Evolutionary conservation across 2,797 vertebrate genomes (phyloP).

Genomic region (Acanthurus leucopareius): DNA sequence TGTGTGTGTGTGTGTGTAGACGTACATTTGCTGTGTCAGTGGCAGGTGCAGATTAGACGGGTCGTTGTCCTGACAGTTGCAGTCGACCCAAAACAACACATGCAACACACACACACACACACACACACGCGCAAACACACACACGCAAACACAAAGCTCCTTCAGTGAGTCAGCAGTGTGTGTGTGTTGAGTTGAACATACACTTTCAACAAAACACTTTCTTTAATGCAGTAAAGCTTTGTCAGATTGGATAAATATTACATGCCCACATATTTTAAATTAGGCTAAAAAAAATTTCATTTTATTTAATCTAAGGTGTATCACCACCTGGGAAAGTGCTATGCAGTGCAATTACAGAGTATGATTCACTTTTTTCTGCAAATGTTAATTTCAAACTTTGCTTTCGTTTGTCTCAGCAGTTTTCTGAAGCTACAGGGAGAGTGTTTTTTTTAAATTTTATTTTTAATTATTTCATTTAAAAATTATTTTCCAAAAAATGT

Average conservation of each 20-base stretch:
- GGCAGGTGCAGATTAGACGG: conserved; percentile 83
- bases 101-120: conserved; percentile 57
- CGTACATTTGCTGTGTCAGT: conserved; percentile 82
- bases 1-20: conserved; percentile 30
- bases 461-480: not conserved
- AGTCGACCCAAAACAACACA: conserved; percentile 75
- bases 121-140: conserved; percentile 42
- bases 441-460: too few relatives aligned
- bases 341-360: not conserved
- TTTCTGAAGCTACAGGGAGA: not conserved
- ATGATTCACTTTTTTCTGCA: too few relatives aligned
- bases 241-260: not conserved
- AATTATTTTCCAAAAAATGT: not conserved
- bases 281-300: too few relatives aligned
- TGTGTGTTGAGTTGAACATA: conserved; percentile 3
- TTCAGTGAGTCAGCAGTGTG: conserved; percentile 53
- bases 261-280: not conserved
- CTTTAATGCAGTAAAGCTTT: not conserved
- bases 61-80: conserved; percentile 74
- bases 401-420: not conserved
- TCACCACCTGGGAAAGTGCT: not conserved
- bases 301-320: too few relatives aligned
- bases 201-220: conserved; percentile 8
- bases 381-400: too few relatives aligned
- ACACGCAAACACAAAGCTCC: conserved; percentile 15